Evolutionary conservation across 2,888 invertebrate genomes (phyloP).

Genomic region (Ctenicera cuprea): DNA sequence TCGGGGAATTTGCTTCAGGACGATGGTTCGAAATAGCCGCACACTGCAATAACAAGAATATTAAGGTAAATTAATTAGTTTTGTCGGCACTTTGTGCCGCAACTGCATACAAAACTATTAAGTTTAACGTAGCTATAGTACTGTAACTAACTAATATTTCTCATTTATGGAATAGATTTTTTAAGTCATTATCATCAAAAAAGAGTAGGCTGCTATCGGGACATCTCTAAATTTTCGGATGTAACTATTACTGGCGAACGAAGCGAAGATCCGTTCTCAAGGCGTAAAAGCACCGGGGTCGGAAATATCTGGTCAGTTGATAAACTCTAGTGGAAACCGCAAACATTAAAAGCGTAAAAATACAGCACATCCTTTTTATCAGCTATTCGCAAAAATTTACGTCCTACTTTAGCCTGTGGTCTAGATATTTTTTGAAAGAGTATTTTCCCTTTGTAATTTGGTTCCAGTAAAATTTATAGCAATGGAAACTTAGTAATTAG

Average conservation of each 20-base stretch:
- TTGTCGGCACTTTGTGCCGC: no score
- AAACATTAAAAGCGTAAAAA: background rate
- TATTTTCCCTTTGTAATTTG: no score
- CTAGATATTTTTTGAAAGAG: background rate
- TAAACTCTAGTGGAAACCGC: background rate
- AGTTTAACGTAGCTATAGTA: no score
- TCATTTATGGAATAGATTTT: no score
- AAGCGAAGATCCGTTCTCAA: background rate
- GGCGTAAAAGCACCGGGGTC: background rate
- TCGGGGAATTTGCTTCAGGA: no score
- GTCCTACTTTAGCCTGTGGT: background rate
- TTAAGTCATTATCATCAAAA: background rate
- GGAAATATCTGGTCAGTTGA: slow-evolving; percentile 11
- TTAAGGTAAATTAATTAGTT: no score
- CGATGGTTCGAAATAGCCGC: no score
- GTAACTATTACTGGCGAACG: slow-evolving; percentile 6
- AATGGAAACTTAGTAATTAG: no score
- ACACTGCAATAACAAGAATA: no score
- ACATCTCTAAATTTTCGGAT: slow-evolving; percentile 5
- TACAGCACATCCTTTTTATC: slow-evolving; percentile 1
- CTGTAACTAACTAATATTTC: no score
- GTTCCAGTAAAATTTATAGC: no score
- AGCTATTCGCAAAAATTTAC: background rate
- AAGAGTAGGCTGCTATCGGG: background rate
- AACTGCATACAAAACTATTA: no score